These are phyloP conservation scores for Molothrus ater DNA, from an alignment of 2,797 vertebrate species.

Conservation along the genomic window DNA sequence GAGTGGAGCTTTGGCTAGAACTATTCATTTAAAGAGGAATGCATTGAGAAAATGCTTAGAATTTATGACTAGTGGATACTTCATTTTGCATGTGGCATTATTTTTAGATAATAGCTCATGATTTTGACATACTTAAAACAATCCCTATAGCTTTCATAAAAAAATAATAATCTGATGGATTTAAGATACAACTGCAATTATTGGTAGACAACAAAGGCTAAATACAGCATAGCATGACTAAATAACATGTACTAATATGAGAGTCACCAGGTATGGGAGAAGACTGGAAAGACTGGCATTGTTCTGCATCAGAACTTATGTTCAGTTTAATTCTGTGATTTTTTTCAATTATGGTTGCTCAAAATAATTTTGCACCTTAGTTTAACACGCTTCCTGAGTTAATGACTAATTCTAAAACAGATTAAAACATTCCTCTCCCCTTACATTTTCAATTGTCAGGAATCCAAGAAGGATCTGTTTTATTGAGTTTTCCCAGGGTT, in stretches of 20 bases:
- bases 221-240: neutral
- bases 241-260: neutral
- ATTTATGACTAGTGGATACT: neutral
- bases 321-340: constrained; percentile 23
- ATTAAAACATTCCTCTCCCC: neutral
- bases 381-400: constrained; percentile 62
- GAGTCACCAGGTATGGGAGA: neutral
- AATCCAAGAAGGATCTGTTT: neutral
- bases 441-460: neutral
- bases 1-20: neutral
- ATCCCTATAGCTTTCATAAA: neutral
- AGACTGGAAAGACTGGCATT: neutral
- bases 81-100: neutral
- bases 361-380: constrained; percentile 49
- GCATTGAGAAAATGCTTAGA: neutral
- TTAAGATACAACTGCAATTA: neutral
- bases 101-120: neutral
- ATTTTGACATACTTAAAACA: neutral
- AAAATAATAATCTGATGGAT: neutral
- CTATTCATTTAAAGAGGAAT: neutral
- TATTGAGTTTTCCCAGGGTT: neutral
- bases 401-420: constrained; percentile 69
- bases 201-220: neutral
- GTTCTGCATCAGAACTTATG: neutral
- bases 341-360: constrained; percentile 5